Base-by-base conservation (phyloP, 2,888 invertebrate species). In the Notodonta ziczac region DNA sequence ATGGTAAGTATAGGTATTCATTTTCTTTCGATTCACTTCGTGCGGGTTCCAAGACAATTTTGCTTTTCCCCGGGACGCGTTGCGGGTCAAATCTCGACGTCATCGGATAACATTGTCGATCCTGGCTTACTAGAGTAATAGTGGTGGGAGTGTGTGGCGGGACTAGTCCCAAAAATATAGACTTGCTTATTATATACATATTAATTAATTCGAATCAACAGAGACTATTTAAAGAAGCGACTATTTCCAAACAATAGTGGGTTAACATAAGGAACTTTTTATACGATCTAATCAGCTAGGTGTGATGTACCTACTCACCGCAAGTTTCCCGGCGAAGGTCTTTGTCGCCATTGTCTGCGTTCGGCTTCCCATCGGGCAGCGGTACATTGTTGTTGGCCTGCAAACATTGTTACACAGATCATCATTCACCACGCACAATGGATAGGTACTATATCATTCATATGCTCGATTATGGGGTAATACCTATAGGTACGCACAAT, bases 251-350 rank as follows among this genome's bases (percentile, higher is more conserved):
- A 44, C 10, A 10, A 44, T 44, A 1, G 44, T 3, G 44, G 5
- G 5, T 12, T 40, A 9, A 10, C 10, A 9, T 16, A 35, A 50
- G 50, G 50, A 14, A 9, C 14, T 50, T 42, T 9, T 10, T 42
- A 42, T 42, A 10, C 4, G n/a, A 46, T 46, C 13, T 46, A 5
- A n/a, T 46, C 16, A 24, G 51, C 24, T 51, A 24, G 12, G 24
- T 24, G 39, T 53, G 3, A 4, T 53, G 57, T 60, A 78, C n/a
- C n/a, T n/a, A n/a, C 88, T 87, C 72, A 89, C 89, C 88, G 60
- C 88, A 85, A 62, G 76, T 82, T 69, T 90, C 89, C 56, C 93
- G 80, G 6, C 88, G 85, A 68, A 90, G 80, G 63, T 90, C 88
- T 74, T 80, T 86, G 66, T 90, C 88, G 63, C 78, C 86, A 74